phyloP scores from a whole-genome alignment of 2,113 vertebrate genomes.

The Calidris pugnax region DNA sequence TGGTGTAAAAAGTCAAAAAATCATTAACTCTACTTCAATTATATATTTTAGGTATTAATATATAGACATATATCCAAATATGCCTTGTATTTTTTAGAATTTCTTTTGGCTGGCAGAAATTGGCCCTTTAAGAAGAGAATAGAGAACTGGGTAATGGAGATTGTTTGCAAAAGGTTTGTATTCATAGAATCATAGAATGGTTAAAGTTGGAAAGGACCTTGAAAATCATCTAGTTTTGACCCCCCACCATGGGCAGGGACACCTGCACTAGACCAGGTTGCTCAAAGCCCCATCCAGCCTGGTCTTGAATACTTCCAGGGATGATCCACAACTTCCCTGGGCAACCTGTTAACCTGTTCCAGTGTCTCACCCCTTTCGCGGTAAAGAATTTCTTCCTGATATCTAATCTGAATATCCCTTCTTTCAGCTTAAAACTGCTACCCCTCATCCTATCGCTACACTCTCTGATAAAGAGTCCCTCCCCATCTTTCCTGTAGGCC shows the following conservation, averaged over 20 bases:
- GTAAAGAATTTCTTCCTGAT: neutral
- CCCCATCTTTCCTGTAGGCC: neutral
- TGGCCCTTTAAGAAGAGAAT: neutral
- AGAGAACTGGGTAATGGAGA: neutral
- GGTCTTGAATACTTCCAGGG: neutral
- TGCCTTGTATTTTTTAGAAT: rapidly evolving
- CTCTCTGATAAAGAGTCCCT: neutral
- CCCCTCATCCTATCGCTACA: neutral
- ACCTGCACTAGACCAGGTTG: neutral
- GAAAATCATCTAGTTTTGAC: neutral
- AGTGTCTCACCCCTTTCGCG: neutral
- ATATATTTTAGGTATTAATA: neutral
- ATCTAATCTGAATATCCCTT: neutral
- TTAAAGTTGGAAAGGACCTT: neutral
- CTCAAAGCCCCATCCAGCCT: neutral
- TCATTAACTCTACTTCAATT: neutral
- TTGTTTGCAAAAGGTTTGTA: neutral
- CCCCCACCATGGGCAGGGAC: neutral
- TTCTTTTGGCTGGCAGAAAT: neutral
- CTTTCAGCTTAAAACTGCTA: neutral
- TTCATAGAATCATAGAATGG: neutral
- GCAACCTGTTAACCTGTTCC: neutral
- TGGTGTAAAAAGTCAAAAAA: neutral
- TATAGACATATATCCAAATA: neutral
- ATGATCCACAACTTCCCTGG: neutral